Evolutionary conservation across 2,797 vertebrate species (phyloP).

Genomic region (Carduelis carduelis): DNA sequence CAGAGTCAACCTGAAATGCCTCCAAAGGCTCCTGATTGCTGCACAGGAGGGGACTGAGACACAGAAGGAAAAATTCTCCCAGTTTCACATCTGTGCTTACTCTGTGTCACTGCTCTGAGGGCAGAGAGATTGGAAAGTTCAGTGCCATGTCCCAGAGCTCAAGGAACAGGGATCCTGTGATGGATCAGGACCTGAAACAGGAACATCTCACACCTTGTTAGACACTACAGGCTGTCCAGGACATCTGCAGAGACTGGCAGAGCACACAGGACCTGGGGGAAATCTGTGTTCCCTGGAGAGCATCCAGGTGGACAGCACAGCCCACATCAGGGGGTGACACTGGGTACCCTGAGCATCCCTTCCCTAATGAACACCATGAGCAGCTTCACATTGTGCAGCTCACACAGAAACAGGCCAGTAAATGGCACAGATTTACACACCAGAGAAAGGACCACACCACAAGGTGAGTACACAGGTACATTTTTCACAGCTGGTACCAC

Average conservation of each 20-base stretch:
- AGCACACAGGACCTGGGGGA: background rate
- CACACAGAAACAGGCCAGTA: rapidly evolving
- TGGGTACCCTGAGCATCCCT: rapidly evolving
- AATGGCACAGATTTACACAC: background rate
- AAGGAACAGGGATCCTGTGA: background rate
- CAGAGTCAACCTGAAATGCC: conserved; percentile 21
- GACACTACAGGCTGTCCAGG: background rate
- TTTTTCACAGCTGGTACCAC: background rate
- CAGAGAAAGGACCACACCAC: background rate
- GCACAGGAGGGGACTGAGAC: background rate
- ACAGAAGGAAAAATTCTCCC: background rate
- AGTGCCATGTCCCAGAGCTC: background rate
- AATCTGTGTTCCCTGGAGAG: background rate
- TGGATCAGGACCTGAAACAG: background rate
- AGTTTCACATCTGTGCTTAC: background rate
- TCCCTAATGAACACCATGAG: background rate
- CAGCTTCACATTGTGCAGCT: background rate
- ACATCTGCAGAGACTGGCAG: background rate
- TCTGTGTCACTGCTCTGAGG: background rate
- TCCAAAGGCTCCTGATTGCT: conserved; percentile 47
- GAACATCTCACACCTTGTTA: background rate
- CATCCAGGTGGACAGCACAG: background rate
- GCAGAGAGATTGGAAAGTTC: background rate
- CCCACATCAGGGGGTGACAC: background rate
- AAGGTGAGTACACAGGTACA: rapidly evolving